Percentiles rank a stretch among this genome's conserved stretches.
phyloP scores from a whole-genome alignment of 2,888 invertebrate species.

The Resseliella maxima region DNA sequence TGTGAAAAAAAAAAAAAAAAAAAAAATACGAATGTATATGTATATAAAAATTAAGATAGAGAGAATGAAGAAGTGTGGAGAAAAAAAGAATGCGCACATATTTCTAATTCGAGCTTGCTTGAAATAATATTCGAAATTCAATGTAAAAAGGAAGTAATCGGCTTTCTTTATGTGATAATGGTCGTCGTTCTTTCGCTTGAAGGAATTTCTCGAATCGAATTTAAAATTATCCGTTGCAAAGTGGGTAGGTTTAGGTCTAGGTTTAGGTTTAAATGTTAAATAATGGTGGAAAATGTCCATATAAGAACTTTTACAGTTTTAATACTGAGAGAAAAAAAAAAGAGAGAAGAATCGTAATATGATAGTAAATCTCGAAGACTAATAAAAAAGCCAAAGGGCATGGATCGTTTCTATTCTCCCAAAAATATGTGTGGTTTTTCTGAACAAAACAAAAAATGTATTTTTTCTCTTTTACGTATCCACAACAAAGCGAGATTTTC shows the following conservation, averaged over 20 bases:
- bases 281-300: not conserved
- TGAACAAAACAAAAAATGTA: not conserved
- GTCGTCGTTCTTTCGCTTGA: not conserved
- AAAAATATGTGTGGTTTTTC: too few relatives aligned
- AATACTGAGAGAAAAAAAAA: not conserved
- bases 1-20: too few relatives aligned
- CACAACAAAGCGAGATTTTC: not conserved
- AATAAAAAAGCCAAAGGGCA: constrained; percentile 23
- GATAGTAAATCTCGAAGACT: not conserved
- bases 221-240: not conserved
- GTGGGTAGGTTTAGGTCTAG: not conserved
- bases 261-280: not conserved
- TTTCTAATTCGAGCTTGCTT: not conserved
- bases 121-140: not conserved
- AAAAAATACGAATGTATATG: not conserved
- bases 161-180: not conserved
- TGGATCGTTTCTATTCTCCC: not conserved
- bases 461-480: not conserved
- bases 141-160: not conserved
- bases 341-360: not conserved
- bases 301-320: not conserved
- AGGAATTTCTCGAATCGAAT: not conserved
- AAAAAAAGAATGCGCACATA: not conserved
- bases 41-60: not conserved
- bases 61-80: not conserved